Conservation (phyloP, 2,113 vertebrate species). For the Murina feae region DNA sequence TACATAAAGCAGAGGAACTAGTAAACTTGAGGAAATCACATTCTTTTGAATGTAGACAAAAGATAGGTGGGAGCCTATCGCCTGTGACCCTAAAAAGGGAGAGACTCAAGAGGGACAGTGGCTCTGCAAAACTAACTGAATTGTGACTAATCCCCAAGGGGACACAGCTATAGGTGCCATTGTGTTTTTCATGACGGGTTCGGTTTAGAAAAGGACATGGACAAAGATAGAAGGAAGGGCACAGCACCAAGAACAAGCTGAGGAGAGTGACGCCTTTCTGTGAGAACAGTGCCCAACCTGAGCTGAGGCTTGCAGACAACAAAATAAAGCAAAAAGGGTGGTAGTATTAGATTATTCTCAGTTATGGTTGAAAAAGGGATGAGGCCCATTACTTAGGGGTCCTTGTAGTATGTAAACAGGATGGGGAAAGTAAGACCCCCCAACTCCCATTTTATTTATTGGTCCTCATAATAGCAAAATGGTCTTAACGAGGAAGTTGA, state of each 20-base stretch:
- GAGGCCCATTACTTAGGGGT: not conserved
- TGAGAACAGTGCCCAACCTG: not conserved
- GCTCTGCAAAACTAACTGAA: not conserved
- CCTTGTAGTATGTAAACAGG: not conserved
- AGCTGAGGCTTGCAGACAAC: not conserved
- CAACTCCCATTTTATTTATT: not conserved
- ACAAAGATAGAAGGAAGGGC: conserved; percentile 38
- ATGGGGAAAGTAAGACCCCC: not conserved
- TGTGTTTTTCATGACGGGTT: conserved; percentile 10
- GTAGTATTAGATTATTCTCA: not conserved
- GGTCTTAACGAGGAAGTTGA: not conserved
- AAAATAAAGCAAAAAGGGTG: not conserved
- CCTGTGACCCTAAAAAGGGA: not conserved
- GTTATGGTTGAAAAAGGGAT: not conserved
- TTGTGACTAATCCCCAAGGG: not conserved
- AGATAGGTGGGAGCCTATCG: not conserved
- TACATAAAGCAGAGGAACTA: not conserved
- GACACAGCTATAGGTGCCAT: not conserved
- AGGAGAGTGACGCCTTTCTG: conserved; percentile 38
- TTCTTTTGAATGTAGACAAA: not conserved
- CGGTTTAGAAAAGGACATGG: not conserved
- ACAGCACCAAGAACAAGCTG: not conserved
- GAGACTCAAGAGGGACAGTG: not conserved
- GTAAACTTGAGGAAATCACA: not conserved
- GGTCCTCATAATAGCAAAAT: not conserved